phyloP scores from a whole-genome alignment of 2,113 vertebrate genomes.

The Acanthochromis polyacanthus region DNA sequence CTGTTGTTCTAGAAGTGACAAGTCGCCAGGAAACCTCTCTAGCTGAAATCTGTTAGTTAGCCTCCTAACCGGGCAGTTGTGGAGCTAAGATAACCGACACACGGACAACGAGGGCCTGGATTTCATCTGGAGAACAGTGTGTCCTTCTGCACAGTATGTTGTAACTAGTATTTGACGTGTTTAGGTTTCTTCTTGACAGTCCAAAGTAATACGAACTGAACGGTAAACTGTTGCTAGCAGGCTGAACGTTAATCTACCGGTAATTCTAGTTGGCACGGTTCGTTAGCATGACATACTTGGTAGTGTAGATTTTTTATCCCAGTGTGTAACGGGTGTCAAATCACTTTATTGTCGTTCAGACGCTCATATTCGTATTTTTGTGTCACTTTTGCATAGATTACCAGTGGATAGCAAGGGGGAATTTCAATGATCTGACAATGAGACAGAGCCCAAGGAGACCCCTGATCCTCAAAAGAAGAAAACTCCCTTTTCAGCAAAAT shows the following conservation, averaged over 20 bases:
- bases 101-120: neutral
- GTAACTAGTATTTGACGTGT: no score
- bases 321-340: neutral
- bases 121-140: neutral
- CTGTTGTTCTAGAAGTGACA: conserved; percentile 28
- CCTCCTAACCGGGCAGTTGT: no score
- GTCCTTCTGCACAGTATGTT: no score
- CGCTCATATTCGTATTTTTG: neutral
- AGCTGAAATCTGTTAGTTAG: neutral
- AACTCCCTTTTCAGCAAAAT: conserved; percentile 85
- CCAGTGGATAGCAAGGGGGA: conserved; percentile 28
- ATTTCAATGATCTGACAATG: conserved; percentile 85
- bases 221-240: neutral
- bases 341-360: neutral
- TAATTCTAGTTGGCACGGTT: neutral
- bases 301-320: no score
- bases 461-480: conserved; percentile 95
- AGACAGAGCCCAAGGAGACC: conserved; percentile 93
- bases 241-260: conserved; percentile 13
- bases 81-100: neutral
- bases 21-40: neutral
- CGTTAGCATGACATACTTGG: neutral
- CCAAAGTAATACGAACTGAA: no score
- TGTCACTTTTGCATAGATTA: conserved; percentile 42
- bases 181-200: no score